Evolutionary conservation across 1,140 invertebrate species (phyloP).

Genomic region (Drosophila lowei): DNA sequence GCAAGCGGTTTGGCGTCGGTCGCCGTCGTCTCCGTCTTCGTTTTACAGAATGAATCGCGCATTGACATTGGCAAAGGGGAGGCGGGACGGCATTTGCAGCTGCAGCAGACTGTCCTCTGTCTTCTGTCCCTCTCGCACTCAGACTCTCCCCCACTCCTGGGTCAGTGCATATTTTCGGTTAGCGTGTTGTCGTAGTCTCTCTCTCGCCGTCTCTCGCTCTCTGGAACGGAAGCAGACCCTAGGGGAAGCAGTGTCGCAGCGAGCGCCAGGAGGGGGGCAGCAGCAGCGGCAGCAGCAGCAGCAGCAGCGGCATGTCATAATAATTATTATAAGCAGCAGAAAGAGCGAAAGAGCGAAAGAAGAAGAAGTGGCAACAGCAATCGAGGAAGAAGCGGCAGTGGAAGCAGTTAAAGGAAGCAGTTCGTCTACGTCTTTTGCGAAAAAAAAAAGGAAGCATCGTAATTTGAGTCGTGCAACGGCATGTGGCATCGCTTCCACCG

Average conservation of each 20-base stretch:
- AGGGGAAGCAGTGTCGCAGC: too few species aligned
- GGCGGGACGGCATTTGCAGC: conserved; percentile 38
- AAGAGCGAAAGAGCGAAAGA: conserved; percentile 10
- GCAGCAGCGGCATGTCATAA: conserved; percentile 44
- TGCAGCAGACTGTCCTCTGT: conserved; percentile 20
- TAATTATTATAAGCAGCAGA: conserved; percentile 59
- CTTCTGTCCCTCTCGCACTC: too few species aligned
- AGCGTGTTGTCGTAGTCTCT: conserved; percentile 13
- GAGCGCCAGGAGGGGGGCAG: background rate
- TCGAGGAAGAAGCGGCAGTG: conserved; percentile 1
- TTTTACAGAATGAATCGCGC: conserved; percentile 47
- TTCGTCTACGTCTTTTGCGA: background rate
- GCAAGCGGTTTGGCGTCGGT: background rate
- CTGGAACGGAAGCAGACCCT: conserved; percentile 51
- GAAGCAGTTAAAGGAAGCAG: conserved; percentile 10
- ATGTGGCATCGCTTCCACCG: conserved; percentile 56
- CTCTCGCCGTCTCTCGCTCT: background rate
- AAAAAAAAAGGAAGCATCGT: conserved; percentile 45
- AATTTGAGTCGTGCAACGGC: conserved; percentile 69
- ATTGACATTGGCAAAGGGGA: conserved; percentile 40
- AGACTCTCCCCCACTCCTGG: too few species aligned
- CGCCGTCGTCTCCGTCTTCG: background rate
- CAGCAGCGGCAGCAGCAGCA: conserved; percentile 5
- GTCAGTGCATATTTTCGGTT: conserved; percentile 3
- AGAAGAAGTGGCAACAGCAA: conserved; percentile 11